Evolutionary conservation across 2,797 vertebrate species (phyloP), one percentile per base, ranked within the genome.

Genomic region (Pangasius larnaudii): DNA sequence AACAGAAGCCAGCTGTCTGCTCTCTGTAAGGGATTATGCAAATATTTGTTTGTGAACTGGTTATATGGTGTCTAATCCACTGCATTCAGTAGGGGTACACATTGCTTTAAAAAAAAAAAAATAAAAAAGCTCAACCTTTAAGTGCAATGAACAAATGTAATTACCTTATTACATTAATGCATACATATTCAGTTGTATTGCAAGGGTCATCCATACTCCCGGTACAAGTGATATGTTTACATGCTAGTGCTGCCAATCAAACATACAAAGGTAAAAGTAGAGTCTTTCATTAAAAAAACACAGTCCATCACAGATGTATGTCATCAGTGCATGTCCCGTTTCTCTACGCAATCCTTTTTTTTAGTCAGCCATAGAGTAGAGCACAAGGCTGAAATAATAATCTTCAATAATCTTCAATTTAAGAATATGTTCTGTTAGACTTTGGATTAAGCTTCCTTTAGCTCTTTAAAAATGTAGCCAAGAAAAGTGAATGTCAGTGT

Each of bases 361-460:
- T 63, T 27, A 1, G 7, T 82, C 58, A 46, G 0, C 5, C 5
- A 81, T 61, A 39, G 30, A 42, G 46, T 79, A 33, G 61, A 42
- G 59, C 13, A 72, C 8, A 85, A 59, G 10, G 18, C 30, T 39
- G 19, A 22, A 46, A 36, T 85, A 18, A 36, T 72, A n/a, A 84
- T 74, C 42, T 63, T 69, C 18, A 56, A 74, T 87, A 87, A 88
- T 89, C 13, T 61, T 61, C 56, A 81, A n/a, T 80, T 80, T 80
- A 80, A 80, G 30, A 59, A 79, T 22, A 56, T 79, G n/a, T 79
- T 79, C 75, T 77, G 16, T 72, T 87, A 14, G 69, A 91, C 85
- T 85, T 85, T 67, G 86, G 90, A 80, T 77, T 79, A 86, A 91
- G 92, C 89, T 92, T 93, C 89, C 85, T 92, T 94, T 85, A 63